A percentile compares a stretch with the other conserved stretches of the same genome.
Conservation (phyloP, 2,888 invertebrate genomes). For the Epistrophella euchroma region DNA sequence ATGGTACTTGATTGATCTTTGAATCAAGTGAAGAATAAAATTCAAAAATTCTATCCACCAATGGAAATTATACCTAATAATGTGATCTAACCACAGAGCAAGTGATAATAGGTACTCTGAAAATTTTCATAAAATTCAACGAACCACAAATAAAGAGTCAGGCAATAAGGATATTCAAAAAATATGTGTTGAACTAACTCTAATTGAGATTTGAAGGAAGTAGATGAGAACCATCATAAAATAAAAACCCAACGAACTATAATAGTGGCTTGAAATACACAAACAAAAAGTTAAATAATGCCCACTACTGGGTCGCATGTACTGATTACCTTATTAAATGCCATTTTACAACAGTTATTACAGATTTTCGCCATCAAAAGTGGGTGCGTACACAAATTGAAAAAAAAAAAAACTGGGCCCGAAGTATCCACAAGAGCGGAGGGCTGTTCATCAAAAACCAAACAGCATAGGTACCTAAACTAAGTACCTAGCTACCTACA, state of each 20-base stretch:
- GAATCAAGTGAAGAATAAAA: not conserved
- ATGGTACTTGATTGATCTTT: not conserved
- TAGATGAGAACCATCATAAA: not conserved
- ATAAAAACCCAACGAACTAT: not conserved
- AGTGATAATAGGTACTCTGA: not conserved
- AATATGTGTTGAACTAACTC: not conserved
- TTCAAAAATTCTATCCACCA: not conserved
- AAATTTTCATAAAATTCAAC: not conserved
- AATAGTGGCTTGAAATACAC: not conserved
- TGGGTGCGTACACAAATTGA: no score
- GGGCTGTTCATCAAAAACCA: no score
- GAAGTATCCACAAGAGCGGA: no score
- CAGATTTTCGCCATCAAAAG: no score
- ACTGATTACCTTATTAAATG: no score
- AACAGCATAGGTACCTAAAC: no score
- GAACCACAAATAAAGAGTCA: not conserved
- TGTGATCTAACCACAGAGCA: not conserved
- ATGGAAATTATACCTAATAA: not conserved
- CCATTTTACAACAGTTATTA: no score
- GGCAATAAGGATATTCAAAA: slow-evolving; percentile 7
- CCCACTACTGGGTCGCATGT: not conserved
- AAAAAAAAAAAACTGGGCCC: no score
- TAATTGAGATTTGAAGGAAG: not conserved
- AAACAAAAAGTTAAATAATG: not conserved
- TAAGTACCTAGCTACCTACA: no score